Conservation (phyloP, 2,797 vertebrate species). For the Danionella dracula region DNA sequence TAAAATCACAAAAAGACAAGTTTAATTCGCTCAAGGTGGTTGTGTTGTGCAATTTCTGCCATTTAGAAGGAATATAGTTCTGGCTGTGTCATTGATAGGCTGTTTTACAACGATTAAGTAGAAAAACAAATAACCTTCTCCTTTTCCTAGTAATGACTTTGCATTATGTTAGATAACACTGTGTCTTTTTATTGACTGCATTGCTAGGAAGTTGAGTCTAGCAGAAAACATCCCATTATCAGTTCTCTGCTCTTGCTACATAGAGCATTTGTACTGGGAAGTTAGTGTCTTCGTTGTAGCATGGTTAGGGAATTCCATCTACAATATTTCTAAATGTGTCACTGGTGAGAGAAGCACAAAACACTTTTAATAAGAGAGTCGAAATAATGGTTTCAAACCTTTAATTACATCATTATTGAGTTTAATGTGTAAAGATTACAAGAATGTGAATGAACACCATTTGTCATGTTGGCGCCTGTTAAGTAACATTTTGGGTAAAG, state of each 20-base stretch:
- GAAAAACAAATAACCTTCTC: too few relatives aligned
- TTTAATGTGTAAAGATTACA: constrained; percentile 38
- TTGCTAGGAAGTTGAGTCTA: background rate
- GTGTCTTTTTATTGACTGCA: background rate
- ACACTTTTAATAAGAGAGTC: background rate
- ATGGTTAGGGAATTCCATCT: background rate
- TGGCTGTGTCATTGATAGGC: constrained; percentile 8
- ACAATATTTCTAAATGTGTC: background rate
- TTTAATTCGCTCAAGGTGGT: constrained; percentile 7
- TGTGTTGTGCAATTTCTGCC: background rate
- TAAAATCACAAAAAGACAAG: background rate
- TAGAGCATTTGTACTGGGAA: background rate
- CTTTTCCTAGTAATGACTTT: background rate
- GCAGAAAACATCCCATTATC: background rate
- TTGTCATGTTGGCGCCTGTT: constrained; percentile 20
- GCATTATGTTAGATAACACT: constrained; percentile 22
- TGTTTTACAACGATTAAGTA: constrained; percentile 1
- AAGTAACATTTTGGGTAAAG: background rate
- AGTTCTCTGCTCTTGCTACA: background rate
- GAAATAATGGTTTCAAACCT: constrained; percentile 22
- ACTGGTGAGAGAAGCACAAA: constrained; percentile 2
- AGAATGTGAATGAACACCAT: constrained; percentile 36
- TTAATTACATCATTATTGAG: constrained; percentile 33
- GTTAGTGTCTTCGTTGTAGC: background rate
- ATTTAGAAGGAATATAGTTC: constrained; percentile 18